Base-by-base conservation (phyloP, 2,888 invertebrate genomes). In the Tinea trinotella region DNA sequence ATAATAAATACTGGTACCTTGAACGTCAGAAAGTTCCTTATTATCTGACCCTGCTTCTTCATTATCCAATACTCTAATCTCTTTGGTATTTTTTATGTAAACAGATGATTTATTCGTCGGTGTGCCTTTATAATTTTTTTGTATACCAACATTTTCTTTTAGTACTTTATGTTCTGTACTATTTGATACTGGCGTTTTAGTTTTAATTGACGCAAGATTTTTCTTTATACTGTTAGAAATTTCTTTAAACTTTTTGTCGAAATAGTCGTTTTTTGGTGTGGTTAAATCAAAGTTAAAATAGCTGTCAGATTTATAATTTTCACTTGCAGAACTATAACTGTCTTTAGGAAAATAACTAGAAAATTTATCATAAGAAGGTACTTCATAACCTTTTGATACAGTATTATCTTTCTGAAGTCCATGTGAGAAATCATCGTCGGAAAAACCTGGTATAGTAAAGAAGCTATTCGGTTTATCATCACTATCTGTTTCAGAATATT, bases 41-140 rank as follows among this genome's bases (percentile, higher is more conserved):
- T 74, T 78, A 55, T 66, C 66, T 55, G 72, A 77, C 20, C 74
- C 71, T 56, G 82, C 79, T 54, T 76, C 71, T 56, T 84, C 84
- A 56, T 82, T 84, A 62, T 86, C 84, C 60, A 72, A 64, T 55
- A 84, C 66, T 57, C 78, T 76, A 56, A 86, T 76, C 64, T 87
- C 78, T 75, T 88, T 87, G 60, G 88, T 88, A 69, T 89, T 87
- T 61, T 88, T 87, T 59, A 84, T 87, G 57, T 76, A 75, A 54
- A 87, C 80, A 61, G 81, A 75, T 19, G 84, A 82, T 63, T 78
- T 81, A 61, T 84, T 85, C 60, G 65, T 74, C n/a, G 84, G 84
- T 49, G 78, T 79, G 58, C 81, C 76, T 58, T 88, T 74, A 59
- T 74, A 79, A 56, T 79, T 70, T 55, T 74, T 82, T 58, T 83